phyloP scores from a whole-genome alignment of 1,140 invertebrate genomes.

The Hypsibius dujardini region DNA sequence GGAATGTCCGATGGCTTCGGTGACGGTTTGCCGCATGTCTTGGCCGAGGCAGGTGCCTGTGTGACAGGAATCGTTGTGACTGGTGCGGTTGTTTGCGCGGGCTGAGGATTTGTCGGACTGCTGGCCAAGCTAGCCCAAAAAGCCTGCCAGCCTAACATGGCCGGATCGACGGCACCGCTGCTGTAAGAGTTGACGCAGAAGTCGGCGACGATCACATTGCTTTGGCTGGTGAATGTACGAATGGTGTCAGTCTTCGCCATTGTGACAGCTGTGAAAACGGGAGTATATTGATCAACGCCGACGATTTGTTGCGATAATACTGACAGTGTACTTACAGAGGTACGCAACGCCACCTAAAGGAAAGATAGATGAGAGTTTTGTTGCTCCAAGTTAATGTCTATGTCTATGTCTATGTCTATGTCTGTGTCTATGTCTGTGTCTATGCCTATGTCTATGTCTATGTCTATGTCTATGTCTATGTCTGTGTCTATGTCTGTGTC shows the following conservation, averaged over 20 bases:
- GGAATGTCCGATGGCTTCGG: background rate
- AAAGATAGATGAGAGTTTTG: constrained; percentile 2
- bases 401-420: background rate
- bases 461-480: no score
- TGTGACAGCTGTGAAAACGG: background rate
- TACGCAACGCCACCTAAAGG: background rate
- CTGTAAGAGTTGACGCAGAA: constrained; percentile 5
- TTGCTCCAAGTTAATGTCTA: background rate
- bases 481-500: no score
- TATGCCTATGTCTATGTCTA: no score
- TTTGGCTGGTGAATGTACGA: background rate
- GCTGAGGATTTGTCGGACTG: background rate
- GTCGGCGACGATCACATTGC: background rate
- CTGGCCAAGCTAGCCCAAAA: background rate
- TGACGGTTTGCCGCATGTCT: background rate
- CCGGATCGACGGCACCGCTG: background rate
- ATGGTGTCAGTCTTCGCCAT: background rate
- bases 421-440: no score
- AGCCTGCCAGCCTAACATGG: background rate
- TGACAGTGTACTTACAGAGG: background rate
- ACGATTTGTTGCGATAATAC: background rate
- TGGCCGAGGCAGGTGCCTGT: background rate
- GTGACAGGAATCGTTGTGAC: background rate
- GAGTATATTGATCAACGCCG: background rate
- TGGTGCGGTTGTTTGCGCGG: background rate